A percentile compares a stretch with the other conserved stretches of the same genome.
phyloP scores from a whole-genome alignment of 2,888 invertebrate species.

The Andrena bucephala region DNA sequence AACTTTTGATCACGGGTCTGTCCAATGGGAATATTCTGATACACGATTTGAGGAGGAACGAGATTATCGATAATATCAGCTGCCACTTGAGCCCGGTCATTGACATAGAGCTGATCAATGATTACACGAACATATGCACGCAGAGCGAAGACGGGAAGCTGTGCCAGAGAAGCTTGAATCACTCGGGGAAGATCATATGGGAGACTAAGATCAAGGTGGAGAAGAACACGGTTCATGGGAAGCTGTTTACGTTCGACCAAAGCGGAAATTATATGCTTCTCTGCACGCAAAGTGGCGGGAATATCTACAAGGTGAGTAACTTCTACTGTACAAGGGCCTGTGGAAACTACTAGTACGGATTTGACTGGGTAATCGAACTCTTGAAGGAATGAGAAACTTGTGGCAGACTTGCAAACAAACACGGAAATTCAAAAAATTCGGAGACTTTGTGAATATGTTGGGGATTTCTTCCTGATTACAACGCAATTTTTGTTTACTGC shows the following conservation, averaged over 20 bases:
- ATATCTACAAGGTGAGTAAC: slow-evolving; percentile 82
- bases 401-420: no score
- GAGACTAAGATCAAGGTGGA: slow-evolving; percentile 83
- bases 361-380: no score
- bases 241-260: slow-evolving; percentile 84
- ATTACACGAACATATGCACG: slow-evolving; percentile 87
- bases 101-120: slow-evolving; percentile 86
- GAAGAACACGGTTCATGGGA: slow-evolving; percentile 83
- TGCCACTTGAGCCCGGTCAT: slow-evolving; percentile 87
- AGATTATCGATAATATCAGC: slow-evolving; percentile 86
- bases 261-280: slow-evolving; percentile 83
- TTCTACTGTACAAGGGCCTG: not conserved
- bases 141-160: slow-evolving; percentile 86
- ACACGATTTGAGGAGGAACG: slow-evolving; percentile 86
- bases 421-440: no score
- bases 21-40: slow-evolving; percentile 87
- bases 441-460: no score
- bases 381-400: no score
- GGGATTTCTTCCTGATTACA: no score
- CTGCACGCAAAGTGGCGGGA: slow-evolving; percentile 83
- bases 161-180: slow-evolving; percentile 84
- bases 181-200: slow-evolving; percentile 84
- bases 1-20: slow-evolving; percentile 87
- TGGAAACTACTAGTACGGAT: not conserved
- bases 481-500: no score